These are phyloP conservation scores for Myiozetetes cayanensis DNA, from an alignment of 2,113 vertebrate genomes.

Conservation along the genomic window DNA sequence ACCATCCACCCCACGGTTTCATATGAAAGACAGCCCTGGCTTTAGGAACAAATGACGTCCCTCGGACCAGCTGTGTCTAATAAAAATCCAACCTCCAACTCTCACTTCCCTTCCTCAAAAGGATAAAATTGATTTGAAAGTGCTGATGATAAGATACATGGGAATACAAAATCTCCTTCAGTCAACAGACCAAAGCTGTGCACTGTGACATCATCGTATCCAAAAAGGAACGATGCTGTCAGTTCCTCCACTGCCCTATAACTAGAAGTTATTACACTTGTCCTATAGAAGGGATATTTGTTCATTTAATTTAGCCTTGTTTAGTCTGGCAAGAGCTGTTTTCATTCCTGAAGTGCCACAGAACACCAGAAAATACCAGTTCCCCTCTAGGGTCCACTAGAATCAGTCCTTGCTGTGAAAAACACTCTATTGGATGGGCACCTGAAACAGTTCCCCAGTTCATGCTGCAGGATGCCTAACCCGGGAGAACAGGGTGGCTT, in stretches of 20 bases:
- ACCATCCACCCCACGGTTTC: conserved; percentile 1
- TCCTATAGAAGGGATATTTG: not conserved
- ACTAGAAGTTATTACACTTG: not conserved
- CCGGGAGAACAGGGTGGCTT: not conserved
- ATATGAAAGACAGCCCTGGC: conserved; percentile 7
- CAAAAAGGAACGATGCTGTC: not conserved
- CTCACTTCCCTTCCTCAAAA: conserved; percentile 30
- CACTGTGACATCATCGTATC: not conserved
- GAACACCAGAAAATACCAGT: not conserved
- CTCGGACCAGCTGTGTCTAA: conserved; percentile 39
- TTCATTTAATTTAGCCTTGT: not conserved
- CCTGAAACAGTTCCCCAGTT: not conserved
- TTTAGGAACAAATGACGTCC: conserved; percentile 53
- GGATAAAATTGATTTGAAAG: conserved; percentile 32
- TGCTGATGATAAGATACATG: conserved; percentile 33
- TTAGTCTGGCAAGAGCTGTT: conserved; percentile 5
- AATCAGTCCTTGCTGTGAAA: not conserved
- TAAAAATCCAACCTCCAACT: conserved; percentile 17
- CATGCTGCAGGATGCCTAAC: not conserved
- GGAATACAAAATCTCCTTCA: not conserved
- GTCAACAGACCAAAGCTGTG: not conserved
- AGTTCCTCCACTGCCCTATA: not conserved
- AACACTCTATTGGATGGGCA: not conserved
- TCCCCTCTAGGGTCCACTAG: not conserved
- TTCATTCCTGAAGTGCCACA: not conserved